Evolutionary conservation across 2,888 invertebrate species (phyloP), one percentile per base, ranked within the genome.

Genomic region (Linyphia triangularis): DNA sequence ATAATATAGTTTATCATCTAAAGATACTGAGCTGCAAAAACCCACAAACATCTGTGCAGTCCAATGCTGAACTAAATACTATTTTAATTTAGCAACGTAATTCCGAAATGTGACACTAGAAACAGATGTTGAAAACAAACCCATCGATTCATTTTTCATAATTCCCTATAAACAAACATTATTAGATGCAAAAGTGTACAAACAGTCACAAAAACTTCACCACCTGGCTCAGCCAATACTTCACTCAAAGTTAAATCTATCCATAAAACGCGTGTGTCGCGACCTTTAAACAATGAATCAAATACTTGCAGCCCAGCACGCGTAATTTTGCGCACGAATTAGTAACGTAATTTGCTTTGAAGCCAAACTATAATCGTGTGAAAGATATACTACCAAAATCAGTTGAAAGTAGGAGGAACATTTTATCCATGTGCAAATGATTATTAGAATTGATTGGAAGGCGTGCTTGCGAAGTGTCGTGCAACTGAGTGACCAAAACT

Each of bases 261-360:
- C 51, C 37, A 13, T 22, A 22, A 24, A 59, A 24, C 59, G 30
- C 67, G 79, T 63, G 79, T 86, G 85, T 79, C 85, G 28, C 65
- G 79, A 86, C 86, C 81, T 88, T 67, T 65, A 40, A 63, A 81
- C 86, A 81, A 73, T 67, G 75, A 75, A 59, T 73, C 78, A 67
- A 79, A 65, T 28, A 72, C 69, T 19, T 51, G 19, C 67, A 37
- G 9, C 51, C 5, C 51, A 51, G 51, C 84, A 67, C 83, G 73
- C 75, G 84, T 26, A 51, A 51, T 51, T 40, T 77, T 77, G 57
- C 28, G 59, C 77, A 77, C 84, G 84, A 69, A 85, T 77, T 75
- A 67, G 57, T 63, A 63, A 22, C 33, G 28, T 79, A 79, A 79
- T 79, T 65, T 26, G 26, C 30, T 28, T 30, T 30, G 28, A 10